Base-by-base conservation (phyloP, 2,797 vertebrate genomes). In the Hylomyscus alleni region DNA sequence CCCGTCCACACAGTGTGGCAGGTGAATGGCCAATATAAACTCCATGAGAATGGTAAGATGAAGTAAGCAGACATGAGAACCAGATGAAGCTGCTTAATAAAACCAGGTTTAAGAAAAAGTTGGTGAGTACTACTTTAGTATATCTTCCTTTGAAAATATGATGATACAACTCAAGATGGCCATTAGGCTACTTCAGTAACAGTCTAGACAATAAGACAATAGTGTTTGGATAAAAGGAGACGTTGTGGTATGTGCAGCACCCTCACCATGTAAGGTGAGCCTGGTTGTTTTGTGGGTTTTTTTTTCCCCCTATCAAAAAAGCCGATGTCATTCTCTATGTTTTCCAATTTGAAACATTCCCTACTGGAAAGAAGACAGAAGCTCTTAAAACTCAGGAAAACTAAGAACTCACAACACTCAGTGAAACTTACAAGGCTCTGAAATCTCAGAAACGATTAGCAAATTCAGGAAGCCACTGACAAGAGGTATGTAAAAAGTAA, bases 21-120 rank as follows among this genome's bases (percentile, higher is more conserved):
- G 90, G 40, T 69, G 69, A 91, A 10, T 56, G n/a, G 14, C 29
- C 26, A 76, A 60, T 81, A 40, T 73, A 56, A 86, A 93, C 73
- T 85, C 31, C 81, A 20, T 31, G 14, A 65, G 62, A 96, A 94
- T 52, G 80, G 52, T 31, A 90, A 95, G 85, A 44, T 90, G n/a
- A 88, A 94, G 56, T 78, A 90, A 54, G 3, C 0, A 37, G 34
- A 56, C 50, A 29, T 56, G 75, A 91, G 92, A 17, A 84, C 17
- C 40, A 84, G 89, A 93, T 1, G 75, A 91, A 94, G 87, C 19
- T 94, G 89, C 37, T 47, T 44, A 76, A 15, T 50, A 76, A 72
- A 37, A 84, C 44, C 44, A 89, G 65, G 4, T 19, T 3, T 60
- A 54, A 91, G 34, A 87, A 94, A 84, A 92, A 11, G 80, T 34